phyloP scores from a whole-genome alignment of 2,113 vertebrate genomes.

The Pungitius pungitius region DNA sequence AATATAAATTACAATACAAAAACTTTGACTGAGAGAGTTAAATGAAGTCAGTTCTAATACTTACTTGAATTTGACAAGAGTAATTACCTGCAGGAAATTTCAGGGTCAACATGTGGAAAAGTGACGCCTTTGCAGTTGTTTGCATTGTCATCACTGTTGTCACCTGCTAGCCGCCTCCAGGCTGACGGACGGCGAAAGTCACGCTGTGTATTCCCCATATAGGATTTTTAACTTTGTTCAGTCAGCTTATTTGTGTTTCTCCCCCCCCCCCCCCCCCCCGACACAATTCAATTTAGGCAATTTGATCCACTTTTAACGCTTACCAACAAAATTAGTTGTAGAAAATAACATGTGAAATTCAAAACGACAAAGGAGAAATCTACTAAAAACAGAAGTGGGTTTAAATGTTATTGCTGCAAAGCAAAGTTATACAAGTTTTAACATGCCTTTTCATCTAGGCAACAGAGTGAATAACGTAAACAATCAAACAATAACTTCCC shows the following conservation, averaged over 20 bases:
- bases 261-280: no score
- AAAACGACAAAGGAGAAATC: neutral
- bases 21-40: neutral
- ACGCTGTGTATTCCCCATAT: no score
- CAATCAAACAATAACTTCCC: constrained; percentile 12
- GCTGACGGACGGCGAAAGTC: no score
- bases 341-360: neutral
- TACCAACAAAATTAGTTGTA: neutral
- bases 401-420: neutral
- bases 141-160: no score
- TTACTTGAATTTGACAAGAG: neutral
- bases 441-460: neutral
- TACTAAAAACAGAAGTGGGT: neutral
- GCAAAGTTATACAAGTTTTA: neutral
- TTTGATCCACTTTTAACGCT: no score
- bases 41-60: neutral
- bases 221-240: no score
- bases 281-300: no score
- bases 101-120: no score
- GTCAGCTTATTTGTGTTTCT: no score
- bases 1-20: neutral
- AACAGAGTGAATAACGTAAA: neutral
- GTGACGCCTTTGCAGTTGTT: no score
- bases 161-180: no score
- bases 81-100: neutral